Base-by-base conservation (phyloP, 2,113 vertebrate species). In the Gymnocephalus cernua region DNA sequence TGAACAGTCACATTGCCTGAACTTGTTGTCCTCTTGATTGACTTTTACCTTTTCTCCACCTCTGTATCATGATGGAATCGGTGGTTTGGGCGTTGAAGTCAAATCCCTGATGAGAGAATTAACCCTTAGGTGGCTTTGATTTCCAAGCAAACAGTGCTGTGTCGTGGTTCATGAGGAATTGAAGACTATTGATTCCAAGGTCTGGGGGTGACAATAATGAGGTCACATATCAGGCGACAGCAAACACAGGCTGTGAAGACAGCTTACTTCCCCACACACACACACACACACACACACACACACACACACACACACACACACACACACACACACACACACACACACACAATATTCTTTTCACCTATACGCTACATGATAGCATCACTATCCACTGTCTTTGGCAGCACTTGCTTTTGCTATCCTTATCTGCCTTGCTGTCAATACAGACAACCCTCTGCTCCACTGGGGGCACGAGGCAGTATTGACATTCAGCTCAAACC, bases 401-500 rank as follows among this genome's bases (percentile, higher is more conserved):
- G 85, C 88, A 91, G 86, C 82, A 78, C 81, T 90, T 90, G 87
- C 78, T 89, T 86, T 63, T 88, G 86, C 88, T 75, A 82, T 79
- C 81, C 92, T 91, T 90, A 91, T 92, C 87, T 85, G 74, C 83
- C 87, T 79, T 50, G 88, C 90, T 91, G 91, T 93, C 93, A 86
- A 93, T 94, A 93, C 91, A 89, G 90, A 93, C 92, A 92, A 91
- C 88, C 88, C 91, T 82, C 32, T 82, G 85, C 91, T 88, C 85
- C 82, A 72, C 66, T 47, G 89, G 86, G 91, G 91, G 91, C 88
- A 88, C 51, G 85, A 88, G 91, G 88, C 74, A n/a, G 83, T 95
- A 95, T 95, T 94, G 95, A 95, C 94, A 93, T 95, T 95, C 93
- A 92, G 90, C 95, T 95, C 92, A 93, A 92, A 93, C 90, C 89